Base-by-base conservation (phyloP, 2,888 invertebrate genomes). In the Omphaloscelis lunosa region DNA sequence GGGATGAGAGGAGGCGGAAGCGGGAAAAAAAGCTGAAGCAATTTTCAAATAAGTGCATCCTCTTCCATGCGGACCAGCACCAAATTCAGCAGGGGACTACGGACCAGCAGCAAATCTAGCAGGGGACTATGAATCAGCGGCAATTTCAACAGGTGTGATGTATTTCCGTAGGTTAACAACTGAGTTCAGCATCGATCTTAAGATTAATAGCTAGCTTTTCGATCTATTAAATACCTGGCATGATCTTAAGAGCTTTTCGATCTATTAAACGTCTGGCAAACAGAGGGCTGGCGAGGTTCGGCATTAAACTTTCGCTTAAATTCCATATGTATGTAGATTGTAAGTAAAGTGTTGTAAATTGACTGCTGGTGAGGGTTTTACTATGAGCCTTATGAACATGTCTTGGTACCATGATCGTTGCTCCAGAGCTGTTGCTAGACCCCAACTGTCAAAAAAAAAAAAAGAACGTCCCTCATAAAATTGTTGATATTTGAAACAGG, bases 1-100 rank as follows among this genome's bases (percentile, higher is more conserved):
- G 90, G 15, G 2, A 90, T 20, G 80, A 84, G 93, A 85, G 89
- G 75, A 2, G 79, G 93, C 93, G 94, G 83, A 48, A 69, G 83
- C 77, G 81, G 51, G 17, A 6, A 15, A 15, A 2, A 8, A 41
- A 68, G 29, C 8, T 58, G 17, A 0, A 62, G 66, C 29, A 11
- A 29, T 59, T 29, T 59, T 29, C 2, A 59, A 59, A 59, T 17
- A 7, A 27, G 17, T 29, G 0, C 59, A 59, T 29, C 17, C 3
- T 17, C 29, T 59, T 17, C 17, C 17, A 29, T 29, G 29, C 2
- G 29, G 4, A 20, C 20, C 20, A 29, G 59, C 4, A 29, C 1
- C 29, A 9, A 29, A 59, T 58, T 59, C 58, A 59, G 17, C 58
- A 27, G 0, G 6, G 53, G 11, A 53, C n/a, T 53, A n/a, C 53